These are phyloP conservation scores for Dendroctonus valens DNA, from an alignment of 1,140 invertebrate species.

Conservation along the genomic window DNA sequence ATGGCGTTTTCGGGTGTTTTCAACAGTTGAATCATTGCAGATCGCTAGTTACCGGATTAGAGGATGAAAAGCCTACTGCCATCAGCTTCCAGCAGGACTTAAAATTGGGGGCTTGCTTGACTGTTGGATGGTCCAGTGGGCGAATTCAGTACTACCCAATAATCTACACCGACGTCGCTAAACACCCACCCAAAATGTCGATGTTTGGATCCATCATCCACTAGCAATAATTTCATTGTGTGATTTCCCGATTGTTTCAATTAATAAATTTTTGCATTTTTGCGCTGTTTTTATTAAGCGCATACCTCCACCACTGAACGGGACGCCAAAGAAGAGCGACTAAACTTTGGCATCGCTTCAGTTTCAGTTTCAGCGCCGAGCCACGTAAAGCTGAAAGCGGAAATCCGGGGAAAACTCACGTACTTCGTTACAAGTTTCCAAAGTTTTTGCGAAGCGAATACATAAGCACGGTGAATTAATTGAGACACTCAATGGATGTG, in stretches of 20 bases:
- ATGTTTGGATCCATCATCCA: too few relatives aligned
- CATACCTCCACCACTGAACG: conserved; percentile 13
- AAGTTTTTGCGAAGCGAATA: neutral
- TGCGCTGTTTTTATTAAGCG: too few relatives aligned
- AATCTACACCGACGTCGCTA: conserved; percentile 45
- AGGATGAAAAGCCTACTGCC: conserved; percentile 68
- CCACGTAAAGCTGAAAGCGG: neutral
- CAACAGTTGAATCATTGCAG: conserved; percentile 46
- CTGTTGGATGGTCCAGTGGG: conserved; percentile 79
- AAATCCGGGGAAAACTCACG: conserved; percentile 9
- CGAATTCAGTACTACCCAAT: conserved; percentile 72
- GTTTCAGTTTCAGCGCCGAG: conserved; percentile 30
- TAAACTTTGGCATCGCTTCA: conserved; percentile 26
- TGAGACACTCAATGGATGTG: too few relatives aligned
- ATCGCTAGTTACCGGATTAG: conserved; percentile 69
- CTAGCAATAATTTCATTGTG: too few relatives aligned
- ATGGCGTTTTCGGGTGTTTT: conserved; percentile 2
- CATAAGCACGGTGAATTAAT: too few relatives aligned
- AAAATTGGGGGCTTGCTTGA: conserved; percentile 68
- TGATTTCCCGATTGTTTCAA: too few relatives aligned
- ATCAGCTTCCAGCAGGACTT: conserved; percentile 77
- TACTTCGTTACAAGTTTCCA: neutral
- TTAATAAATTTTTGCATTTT: too few relatives aligned
- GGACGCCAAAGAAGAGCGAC: conserved; percentile 22
- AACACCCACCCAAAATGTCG: too few relatives aligned